Conservation (phyloP, 2,113 vertebrate species). For the Pao palembangensis region DNA sequence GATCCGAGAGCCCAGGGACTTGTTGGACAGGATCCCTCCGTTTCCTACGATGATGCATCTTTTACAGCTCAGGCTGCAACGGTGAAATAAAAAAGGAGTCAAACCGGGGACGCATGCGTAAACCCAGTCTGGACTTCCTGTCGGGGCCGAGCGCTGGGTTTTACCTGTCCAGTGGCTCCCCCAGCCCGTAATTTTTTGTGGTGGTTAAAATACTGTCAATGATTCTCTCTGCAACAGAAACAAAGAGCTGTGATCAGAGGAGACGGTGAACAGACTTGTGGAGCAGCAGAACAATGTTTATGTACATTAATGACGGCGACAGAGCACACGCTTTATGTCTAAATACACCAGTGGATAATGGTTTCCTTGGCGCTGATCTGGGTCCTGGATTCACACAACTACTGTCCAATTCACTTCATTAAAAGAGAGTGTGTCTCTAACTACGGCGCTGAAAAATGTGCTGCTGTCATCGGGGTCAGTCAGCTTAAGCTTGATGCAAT, state of each 20-base stretch:
- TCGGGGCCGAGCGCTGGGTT: background rate
- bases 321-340: background rate
- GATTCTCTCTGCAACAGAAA: constrained; percentile 80
- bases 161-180: constrained; percentile 88
- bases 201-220: constrained; percentile 88
- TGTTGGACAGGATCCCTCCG: constrained; percentile 93
- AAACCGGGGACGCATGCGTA: background rate
- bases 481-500: background rate
- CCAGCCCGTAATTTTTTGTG: constrained; percentile 88
- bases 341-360: background rate
- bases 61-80: constrained; percentile 84
- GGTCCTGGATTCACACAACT: background rate
- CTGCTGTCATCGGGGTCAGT: background rate
- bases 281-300: no score
- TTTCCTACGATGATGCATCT: constrained; percentile 95
- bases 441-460: background rate
- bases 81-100: background rate
- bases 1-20: constrained; percentile 91
- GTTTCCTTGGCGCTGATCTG: constrained; percentile 8
- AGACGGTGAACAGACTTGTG: background rate
- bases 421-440: background rate
- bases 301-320: no score
- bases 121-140: background rate
- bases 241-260: background rate
- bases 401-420: background rate